These are phyloP conservation scores for Tribolium madens DNA, from an alignment of 1,140 invertebrate species.

Conservation along the genomic window DNA sequence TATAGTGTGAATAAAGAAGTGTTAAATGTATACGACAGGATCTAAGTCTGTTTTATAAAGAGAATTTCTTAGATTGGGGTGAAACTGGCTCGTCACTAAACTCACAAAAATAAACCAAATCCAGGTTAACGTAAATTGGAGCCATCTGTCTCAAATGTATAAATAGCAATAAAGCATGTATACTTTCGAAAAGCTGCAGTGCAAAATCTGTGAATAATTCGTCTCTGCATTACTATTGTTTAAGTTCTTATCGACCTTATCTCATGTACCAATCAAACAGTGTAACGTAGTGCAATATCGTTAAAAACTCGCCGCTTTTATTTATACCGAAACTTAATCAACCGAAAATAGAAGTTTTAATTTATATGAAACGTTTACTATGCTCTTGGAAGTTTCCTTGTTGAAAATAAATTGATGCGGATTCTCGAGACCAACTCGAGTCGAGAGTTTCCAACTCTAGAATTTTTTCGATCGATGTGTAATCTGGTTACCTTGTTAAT, in stretches of 20 bases:
- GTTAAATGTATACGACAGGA: neutral
- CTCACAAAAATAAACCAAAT: slow-evolving; percentile 38
- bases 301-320: slow-evolving; percentile 36
- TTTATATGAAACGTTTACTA: slow-evolving; percentile 42
- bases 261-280: neutral
- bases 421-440: neutral
- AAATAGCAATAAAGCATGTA: slow-evolving; percentile 10
- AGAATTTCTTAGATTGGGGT: slow-evolving; percentile 24
- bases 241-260: neutral
- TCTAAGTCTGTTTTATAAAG: slow-evolving; percentile 3
- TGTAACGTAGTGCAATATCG: neutral
- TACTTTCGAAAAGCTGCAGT: slow-evolving; percentile 5
- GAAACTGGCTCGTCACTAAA: slow-evolving; percentile 16
- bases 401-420: slow-evolving; percentile 32
- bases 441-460: neutral
- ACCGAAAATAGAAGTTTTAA: slow-evolving; percentile 44
- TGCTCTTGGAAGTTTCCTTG: slow-evolving; percentile 39
- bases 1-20: neutral
- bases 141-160: slow-evolving; percentile 24
- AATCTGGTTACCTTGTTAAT: slow-evolving; percentile 28
- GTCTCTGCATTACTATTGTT: neutral
- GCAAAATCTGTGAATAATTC: neutral
- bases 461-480: slow-evolving; percentile 23
- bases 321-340: slow-evolving; percentile 39
- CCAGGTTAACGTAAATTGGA: slow-evolving; percentile 35